A percentile compares a stretch with the other conserved stretches of the same genome.
Conservation (phyloP, 2,113 vertebrate species). For the Oostethus manadensis region DNA sequence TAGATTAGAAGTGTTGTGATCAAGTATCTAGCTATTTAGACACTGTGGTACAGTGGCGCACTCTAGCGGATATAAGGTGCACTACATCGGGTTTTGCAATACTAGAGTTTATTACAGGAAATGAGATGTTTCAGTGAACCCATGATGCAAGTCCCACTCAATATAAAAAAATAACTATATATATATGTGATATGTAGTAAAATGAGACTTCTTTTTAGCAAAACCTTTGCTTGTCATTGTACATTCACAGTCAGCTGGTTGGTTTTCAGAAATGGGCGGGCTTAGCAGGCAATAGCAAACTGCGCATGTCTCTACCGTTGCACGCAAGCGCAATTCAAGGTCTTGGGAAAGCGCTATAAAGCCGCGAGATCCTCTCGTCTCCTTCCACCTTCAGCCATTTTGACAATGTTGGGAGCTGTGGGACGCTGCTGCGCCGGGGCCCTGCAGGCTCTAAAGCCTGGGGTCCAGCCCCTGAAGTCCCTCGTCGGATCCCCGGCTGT, state of each 20-base stretch:
- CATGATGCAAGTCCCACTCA: too few species aligned
- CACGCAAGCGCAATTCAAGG: conserved; percentile 54
- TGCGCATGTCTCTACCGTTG: not conserved
- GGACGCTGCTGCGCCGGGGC: conserved; percentile 81
- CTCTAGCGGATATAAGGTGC: not conserved
- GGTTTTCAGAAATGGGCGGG: conserved; percentile 46
- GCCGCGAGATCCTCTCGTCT: conserved; percentile 41
- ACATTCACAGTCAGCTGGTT: too few species aligned
- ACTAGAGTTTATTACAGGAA: too few species aligned
- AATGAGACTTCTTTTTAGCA: too few species aligned
- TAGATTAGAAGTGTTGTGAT: too few species aligned
- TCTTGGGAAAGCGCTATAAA: conserved; percentile 56
- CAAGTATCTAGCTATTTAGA: too few species aligned
- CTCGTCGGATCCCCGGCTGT: conserved; percentile 68
- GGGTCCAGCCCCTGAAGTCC: conserved; percentile 66
- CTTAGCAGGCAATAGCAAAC: not conserved
- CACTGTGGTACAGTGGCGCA: not conserved
- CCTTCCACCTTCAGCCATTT: conserved; percentile 81
- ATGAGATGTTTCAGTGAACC: too few species aligned
- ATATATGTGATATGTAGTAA: too few species aligned
- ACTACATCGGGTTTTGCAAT: too few species aligned
- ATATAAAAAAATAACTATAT: too few species aligned
- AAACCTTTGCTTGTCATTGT: too few species aligned
- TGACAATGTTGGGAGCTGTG: conserved; percentile 83
- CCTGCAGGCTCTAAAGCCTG: conserved; percentile 77